Percentiles rank a stretch among this genome's conserved stretches.
Conservation (phyloP, 2,888 invertebrate species). For the Clepsis dumicolana region DNA sequence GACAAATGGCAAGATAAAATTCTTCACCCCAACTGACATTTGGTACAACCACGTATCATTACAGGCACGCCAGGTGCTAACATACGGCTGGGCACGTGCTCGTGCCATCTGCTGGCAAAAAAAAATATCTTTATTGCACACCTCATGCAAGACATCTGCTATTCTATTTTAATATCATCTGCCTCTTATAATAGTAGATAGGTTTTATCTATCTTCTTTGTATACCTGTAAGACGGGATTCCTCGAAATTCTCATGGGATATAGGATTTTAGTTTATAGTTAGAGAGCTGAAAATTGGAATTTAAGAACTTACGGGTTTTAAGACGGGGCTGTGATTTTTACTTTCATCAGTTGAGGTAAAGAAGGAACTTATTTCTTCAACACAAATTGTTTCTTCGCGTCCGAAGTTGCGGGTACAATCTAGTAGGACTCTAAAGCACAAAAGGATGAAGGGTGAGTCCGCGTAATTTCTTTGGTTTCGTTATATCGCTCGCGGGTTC, state of each 20-base stretch:
- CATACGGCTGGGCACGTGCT: constrained; percentile 76
- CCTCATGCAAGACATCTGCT: constrained; percentile 70
- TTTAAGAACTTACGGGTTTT: too few species aligned
- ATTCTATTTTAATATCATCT: constrained; percentile 67
- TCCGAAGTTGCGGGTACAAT: too few species aligned
- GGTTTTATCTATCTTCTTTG: constrained; percentile 13
- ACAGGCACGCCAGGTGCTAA: constrained; percentile 74
- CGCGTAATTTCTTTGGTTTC: constrained; percentile 19
- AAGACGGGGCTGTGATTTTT: too few species aligned
- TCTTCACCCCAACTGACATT: constrained; percentile 52
- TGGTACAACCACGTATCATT: constrained; percentile 61
- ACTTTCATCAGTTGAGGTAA: too few species aligned
- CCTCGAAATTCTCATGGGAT: too few species aligned
- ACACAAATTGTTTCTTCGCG: too few species aligned
- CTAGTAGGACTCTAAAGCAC: constrained; percentile 11
- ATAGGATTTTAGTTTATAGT: too few species aligned
- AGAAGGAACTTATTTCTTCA: too few species aligned
- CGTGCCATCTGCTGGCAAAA: constrained; percentile 74
- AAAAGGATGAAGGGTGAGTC: constrained; percentile 21
- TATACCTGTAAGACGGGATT: too few species aligned
- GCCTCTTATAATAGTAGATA: constrained; percentile 45
- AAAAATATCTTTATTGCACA: constrained; percentile 69
- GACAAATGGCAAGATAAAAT: constrained; percentile 43
- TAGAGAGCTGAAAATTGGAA: too few species aligned
- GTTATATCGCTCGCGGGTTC: constrained; percentile 25